Percentiles rank a stretch among this genome's conserved stretches.
These are phyloP conservation scores for Eidolon dupreanum DNA, from an alignment of 2,797 vertebrate species.

Conservation along the genomic window DNA sequence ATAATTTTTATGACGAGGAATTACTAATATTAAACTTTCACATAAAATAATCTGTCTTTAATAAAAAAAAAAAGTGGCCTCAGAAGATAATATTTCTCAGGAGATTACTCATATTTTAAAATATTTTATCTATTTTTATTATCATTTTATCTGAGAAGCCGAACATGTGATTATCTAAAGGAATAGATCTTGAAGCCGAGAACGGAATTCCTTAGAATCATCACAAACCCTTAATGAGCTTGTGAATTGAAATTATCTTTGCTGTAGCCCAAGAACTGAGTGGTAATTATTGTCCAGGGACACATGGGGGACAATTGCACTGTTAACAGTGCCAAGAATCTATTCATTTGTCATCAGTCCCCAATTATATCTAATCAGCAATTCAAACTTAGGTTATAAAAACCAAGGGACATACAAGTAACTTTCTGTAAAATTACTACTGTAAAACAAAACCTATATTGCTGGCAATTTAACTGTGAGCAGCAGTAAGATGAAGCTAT, in stretches of 20 bases:
- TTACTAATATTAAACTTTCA: not conserved
- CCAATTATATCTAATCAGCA: slow-evolving; percentile 37
- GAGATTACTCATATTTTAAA: slow-evolving; percentile 33
- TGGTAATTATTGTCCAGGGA: slow-evolving; percentile 61
- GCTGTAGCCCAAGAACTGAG: not conserved
- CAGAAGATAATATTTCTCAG: slow-evolving; percentile 33
- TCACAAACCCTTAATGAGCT: slow-evolving; percentile 50
- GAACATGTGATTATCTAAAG: slow-evolving; percentile 42
- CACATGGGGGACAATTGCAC: slow-evolving; percentile 15
- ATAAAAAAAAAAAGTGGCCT: slow-evolving; percentile 4
- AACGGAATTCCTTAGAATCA: slow-evolving; percentile 54
- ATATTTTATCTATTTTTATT: slow-evolving; percentile 45
- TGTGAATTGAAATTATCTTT: slow-evolving; percentile 60
- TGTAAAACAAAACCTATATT: not conserved
- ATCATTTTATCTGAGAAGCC: slow-evolving; percentile 51
- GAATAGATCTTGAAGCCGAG: not conserved
- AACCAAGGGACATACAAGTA: slow-evolving; percentile 22
- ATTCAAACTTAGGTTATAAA: slow-evolving; percentile 48
- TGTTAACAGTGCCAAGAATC: slow-evolving; percentile 48
- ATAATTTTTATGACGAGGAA: not conserved
- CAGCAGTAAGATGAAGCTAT: slow-evolving; percentile 43
- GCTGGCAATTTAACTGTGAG: not conserved
- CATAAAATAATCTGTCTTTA: not conserved
- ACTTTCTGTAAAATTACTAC: slow-evolving; percentile 34
- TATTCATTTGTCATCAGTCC: slow-evolving; percentile 9